Conservation (phyloP, 1,140 invertebrate species). For the Leptinotarsa defecta region DNA sequence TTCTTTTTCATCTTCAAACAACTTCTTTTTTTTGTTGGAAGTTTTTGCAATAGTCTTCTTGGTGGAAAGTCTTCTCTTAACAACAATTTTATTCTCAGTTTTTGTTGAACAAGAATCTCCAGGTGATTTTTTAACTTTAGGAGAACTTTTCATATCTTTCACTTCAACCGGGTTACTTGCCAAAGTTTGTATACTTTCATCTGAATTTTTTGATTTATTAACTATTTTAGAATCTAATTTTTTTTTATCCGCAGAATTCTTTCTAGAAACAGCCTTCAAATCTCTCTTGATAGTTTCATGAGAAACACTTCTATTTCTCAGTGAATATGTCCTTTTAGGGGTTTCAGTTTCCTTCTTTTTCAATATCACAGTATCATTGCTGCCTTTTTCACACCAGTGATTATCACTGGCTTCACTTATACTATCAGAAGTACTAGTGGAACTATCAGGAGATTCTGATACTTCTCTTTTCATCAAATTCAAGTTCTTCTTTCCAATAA, state of each 20-base stretch:
- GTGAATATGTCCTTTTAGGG: slow-evolving; percentile 10
- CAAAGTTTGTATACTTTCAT: not conserved
- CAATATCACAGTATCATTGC: slow-evolving; percentile 22
- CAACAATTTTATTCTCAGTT: not conserved
- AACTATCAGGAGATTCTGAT: slow-evolving; percentile 3
- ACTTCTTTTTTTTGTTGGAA: not conserved
- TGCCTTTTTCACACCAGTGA: not conserved
- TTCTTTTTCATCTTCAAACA: not conserved
- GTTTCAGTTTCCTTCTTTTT: slow-evolving; percentile 8
- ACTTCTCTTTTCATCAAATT: slow-evolving; percentile 37
- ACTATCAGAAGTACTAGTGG: not conserved
- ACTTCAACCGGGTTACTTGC: not conserved
- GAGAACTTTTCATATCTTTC: not conserved
- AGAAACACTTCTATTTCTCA: slow-evolving; percentile 10
- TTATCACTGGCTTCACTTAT: not conserved
- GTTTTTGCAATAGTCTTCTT: not conserved
- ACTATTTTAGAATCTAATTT: not conserved
- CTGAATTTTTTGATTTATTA: not conserved
- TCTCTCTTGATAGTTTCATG: not conserved
- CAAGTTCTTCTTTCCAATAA: slow-evolving; percentile 50
- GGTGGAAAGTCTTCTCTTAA: not conserved
- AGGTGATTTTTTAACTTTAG: not conserved
- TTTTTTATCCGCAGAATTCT: not conserved
- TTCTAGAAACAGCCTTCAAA: not conserved
- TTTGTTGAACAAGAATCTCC: slow-evolving; percentile 5